Base-by-base conservation (phyloP, 2,113 vertebrate species). In the Paramisgurnus dabryanus region DNA sequence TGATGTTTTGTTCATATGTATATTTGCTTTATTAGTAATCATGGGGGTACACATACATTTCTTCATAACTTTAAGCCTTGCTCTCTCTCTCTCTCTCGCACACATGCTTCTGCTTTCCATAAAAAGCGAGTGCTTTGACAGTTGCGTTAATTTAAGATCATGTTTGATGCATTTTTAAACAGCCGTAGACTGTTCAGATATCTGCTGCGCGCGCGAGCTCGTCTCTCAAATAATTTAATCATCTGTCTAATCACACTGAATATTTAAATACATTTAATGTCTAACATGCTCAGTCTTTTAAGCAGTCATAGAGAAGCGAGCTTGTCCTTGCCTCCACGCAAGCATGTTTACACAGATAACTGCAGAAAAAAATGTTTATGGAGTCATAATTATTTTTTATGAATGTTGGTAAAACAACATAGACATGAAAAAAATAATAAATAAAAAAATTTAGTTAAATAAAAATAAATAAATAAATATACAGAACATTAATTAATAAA, bases 121-220 rank as follows among this genome's bases (percentile, higher is more conserved):
- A 79, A 83, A 83, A 72, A 68, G 72, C 63, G 58, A 67, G 58
- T 7, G 49, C 55, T 64, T 77, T 82, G 82, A 82, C 82, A 80
- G 78, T 80, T 43, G 79, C 80, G 86, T 86, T 90, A 91, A 90
- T 93, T 89, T 88, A 88, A 88, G 90, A 88, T 87, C 87, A 89
- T 91, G 92, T 92, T 92, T 91, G 90, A 93, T 92, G 89, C 91
- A 93, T 93, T 92, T 93, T 93, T 93, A 91, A 93, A 90, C 89
- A 91, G 90, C 89, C 85, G 83, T 87, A 88, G 91, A 91, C 88
- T 86, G 87, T 80, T 90, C 77, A 88, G 89, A 89, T 92, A 89
- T 89, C 83, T 85, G 87, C 87, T 86, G 86, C 86, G 88, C 89
- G 82, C 86, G 74, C 41, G 86, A 89, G 87, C 90, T 90, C 87